Evolutionary conservation across 1,140 invertebrate species (phyloP), one percentile per base, ranked within the genome.

Genomic region (Magallana angulata): DNA sequence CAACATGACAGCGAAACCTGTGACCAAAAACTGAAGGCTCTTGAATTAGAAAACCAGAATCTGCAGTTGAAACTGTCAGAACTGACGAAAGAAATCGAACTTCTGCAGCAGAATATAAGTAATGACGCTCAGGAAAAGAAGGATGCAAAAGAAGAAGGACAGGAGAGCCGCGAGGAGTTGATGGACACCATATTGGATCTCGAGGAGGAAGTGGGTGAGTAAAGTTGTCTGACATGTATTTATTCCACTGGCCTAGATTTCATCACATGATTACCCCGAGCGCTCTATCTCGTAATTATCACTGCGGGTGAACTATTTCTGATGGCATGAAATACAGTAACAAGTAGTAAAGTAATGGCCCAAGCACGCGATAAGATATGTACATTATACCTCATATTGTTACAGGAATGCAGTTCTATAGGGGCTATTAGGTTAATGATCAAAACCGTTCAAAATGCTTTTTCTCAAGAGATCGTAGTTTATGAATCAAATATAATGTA

Each of bases 51-150:
- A 60, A 62, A 59, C 57, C 57, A 36, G 16, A 84, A 84, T 62
- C 82, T 84, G 57, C 82, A 62, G 30, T 60, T 62, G 59, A 84
- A 62, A 84, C n/a, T 84, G 59, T 60, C 59, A 60, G 82, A 84
- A 30, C 18, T 84, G 60, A 59, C 18, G 18, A 62, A 90, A 87
- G 94, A 86, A 85, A 94, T 89, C 60, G 87, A 87, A n/a, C 85
- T 30, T 92, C 95, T 92, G 95, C 95, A 94, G 91, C 96, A 96
- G 71, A 97, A 97, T 93, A 94, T 82, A 68, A 5, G 57, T 85
- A 11, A 82, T 84, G 11, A 82, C 85, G 14, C 85, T 87, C 16
- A 59, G 18, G 59, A 84, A 60, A 84, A 9, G 48, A 57, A 58
- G 3, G 64, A 81, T 84, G 57, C 56, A 68, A 82, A 62, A 58